Percentiles rank a stretch among this genome's conserved stretches.
Evolutionary conservation across 2,797 vertebrate genomes (phyloP).

Genomic region (Etheostoma perlongum): DNA sequence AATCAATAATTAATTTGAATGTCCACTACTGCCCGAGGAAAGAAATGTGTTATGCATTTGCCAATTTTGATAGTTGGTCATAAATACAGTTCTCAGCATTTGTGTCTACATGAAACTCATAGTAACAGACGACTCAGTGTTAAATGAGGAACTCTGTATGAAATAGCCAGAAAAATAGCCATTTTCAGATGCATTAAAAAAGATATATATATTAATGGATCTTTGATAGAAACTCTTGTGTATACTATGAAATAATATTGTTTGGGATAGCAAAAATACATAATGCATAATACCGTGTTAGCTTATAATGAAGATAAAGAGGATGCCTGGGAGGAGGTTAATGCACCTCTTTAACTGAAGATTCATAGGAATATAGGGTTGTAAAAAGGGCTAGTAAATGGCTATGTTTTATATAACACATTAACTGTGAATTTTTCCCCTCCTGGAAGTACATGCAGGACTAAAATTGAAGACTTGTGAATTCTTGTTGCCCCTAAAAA

Average conservation of each 20-base stretch:
- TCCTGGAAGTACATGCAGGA: constrained; percentile 41
- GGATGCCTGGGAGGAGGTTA: constrained; percentile 70
- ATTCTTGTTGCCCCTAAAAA: constrained; percentile 18
- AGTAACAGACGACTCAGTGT: constrained; percentile 44
- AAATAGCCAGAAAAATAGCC: constrained; percentile 61
- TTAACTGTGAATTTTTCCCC: constrained; percentile 62
- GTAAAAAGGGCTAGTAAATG: constrained; percentile 72
- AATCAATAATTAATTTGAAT: constrained; percentile 78
- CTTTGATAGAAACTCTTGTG: constrained; percentile 53
- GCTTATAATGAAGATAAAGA: constrained; percentile 74
- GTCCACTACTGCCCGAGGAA: constrained; percentile 54
- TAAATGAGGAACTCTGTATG: constrained; percentile 47
- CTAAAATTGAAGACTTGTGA: constrained; percentile 29
- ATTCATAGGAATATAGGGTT: constrained; percentile 71
- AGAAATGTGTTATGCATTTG: constrained; percentile 49
- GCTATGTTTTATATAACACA: constrained; percentile 66
- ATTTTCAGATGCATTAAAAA: constrained; percentile 60
- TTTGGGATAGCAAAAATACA: constrained; percentile 57
- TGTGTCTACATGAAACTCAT: constrained; percentile 56
- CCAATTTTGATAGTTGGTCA: constrained; percentile 62
- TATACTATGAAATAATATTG: constrained; percentile 59
- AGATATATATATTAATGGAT: constrained; percentile 40
- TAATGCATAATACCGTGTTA: constrained; percentile 72
- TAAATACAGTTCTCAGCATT: constrained; percentile 65
- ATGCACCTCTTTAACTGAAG: constrained; percentile 75